These are phyloP conservation scores for Campylomormyrus tamandua DNA, from an alignment of 2,113 vertebrate species.

Conservation along the genomic window DNA sequence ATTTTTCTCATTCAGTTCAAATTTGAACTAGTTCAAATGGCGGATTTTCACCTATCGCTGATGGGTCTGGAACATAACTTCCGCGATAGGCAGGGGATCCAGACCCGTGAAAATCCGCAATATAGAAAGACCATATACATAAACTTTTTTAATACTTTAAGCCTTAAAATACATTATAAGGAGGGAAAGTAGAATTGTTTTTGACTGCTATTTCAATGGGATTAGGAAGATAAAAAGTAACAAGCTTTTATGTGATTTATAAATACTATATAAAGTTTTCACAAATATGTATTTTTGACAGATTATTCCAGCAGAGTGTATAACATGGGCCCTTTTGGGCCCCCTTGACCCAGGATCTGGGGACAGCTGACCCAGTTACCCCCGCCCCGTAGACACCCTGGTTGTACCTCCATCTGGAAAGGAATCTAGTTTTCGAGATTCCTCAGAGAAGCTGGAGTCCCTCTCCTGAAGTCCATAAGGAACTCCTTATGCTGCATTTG, in stretches of 20 bases:
- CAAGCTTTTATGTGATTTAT: not conserved
- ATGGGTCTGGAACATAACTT: too few relatives aligned
- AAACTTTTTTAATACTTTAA: too few relatives aligned
- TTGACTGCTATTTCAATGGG: not conserved
- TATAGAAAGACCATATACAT: too few relatives aligned
- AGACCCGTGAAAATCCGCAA: too few relatives aligned
- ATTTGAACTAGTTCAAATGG: too few relatives aligned
- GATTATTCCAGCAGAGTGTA: not conserved
- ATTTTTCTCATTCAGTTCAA: too few relatives aligned
- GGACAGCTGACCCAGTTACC: not conserved
- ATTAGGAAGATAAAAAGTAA: not conserved
- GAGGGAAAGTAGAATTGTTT: not conserved
- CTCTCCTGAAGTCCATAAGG: not conserved
- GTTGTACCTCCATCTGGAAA: not conserved
- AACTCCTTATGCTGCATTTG: not conserved
- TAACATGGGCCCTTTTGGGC: not conserved
- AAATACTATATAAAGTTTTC: not conserved
- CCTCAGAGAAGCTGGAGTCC: not conserved
- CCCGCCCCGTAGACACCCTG: not conserved
- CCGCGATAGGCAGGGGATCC: too few relatives aligned
- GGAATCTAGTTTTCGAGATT: not conserved
- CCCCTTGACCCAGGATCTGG: not conserved
- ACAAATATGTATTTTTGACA: not conserved
- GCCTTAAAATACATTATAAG: not conserved
- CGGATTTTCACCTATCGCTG: too few relatives aligned